These are phyloP conservation scores for Globicephala melas DNA, from an alignment of 2,113 vertebrate genomes.

Conservation along the genomic window DNA sequence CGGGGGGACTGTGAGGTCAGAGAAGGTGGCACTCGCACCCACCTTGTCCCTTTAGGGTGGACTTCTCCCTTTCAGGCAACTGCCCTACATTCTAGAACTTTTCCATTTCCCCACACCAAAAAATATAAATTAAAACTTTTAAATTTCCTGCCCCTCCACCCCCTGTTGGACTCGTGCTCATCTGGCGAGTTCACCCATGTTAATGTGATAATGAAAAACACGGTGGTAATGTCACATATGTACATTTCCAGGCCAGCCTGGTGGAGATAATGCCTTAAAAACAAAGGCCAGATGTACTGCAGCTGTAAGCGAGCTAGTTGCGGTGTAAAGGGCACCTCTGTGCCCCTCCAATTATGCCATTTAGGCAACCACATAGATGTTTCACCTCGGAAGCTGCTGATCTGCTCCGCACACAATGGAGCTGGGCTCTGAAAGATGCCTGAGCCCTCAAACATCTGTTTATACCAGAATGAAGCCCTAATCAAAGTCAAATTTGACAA, in stretches of 20 bases:
- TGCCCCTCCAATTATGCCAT: neutral
- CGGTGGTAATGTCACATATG: neutral
- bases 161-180: neutral
- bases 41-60: neutral
- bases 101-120: neutral
- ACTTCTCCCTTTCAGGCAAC: neutral
- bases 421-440: neutral
- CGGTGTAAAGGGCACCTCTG: neutral
- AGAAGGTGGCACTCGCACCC: neutral
- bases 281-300: neutral
- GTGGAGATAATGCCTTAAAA: neutral
- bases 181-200: neutral
- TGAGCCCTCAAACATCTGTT: neutral
- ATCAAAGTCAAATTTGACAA: constrained; percentile 5
- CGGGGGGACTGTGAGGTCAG: neutral
- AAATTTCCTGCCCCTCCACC: neutral
- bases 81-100: neutral
- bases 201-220: constrained; percentile 17
- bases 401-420: neutral
- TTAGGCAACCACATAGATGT: neutral
- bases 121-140: neutral
- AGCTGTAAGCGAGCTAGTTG: neutral
- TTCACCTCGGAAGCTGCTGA: neutral
- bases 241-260: neutral
- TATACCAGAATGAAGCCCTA: neutral